A percentile compares a stretch with the other conserved stretches of the same genome.
These are phyloP conservation scores for Aphodius sticticus DNA, from an alignment of 2,888 invertebrate genomes.

Conservation along the genomic window DNA sequence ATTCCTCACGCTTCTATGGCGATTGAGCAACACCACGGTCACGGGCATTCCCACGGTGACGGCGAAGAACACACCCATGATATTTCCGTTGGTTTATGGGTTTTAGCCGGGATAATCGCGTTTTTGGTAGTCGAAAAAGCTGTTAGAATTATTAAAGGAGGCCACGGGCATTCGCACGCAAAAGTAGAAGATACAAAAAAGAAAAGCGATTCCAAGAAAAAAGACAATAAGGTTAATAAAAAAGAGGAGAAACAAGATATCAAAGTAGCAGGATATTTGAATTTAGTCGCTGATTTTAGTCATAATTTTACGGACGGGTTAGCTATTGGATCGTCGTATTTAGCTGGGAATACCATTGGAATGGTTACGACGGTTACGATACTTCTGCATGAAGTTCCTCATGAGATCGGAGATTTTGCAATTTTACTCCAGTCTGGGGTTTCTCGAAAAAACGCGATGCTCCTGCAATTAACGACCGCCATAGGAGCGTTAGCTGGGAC, in stretches of 20 bases:
- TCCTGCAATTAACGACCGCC: slow-evolving; percentile 92
- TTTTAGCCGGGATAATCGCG: slow-evolving; percentile 90
- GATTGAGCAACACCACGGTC: slow-evolving; percentile 59
- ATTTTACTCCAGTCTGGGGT: slow-evolving; percentile 98
- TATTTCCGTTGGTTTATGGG: slow-evolving; percentile 93
- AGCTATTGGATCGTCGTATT: slow-evolving; percentile 97
- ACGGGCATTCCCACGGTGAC: slow-evolving; percentile 65
- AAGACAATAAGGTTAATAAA: slow-evolving; percentile 59
- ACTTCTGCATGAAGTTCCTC: slow-evolving; percentile 97
- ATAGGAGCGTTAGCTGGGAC: slow-evolving; percentile 95
- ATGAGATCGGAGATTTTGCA: slow-evolving; percentile 99
- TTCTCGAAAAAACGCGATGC: slow-evolving; percentile 91
- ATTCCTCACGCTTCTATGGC: slow-evolving; percentile 93
- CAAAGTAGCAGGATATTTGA: slow-evolving; percentile 91
- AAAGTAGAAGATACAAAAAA: slow-evolving; percentile 44
- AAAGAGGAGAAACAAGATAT: slow-evolving; percentile 64
- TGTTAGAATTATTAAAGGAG: slow-evolving; percentile 86
- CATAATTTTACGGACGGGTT: slow-evolving; percentile 99
- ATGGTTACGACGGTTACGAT: slow-evolving; percentile 95
- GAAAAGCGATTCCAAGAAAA: slow-evolving; percentile 47
- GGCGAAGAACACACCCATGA: slow-evolving; percentile 73
- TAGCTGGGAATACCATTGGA: slow-evolving; percentile 89
- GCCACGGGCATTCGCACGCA: slow-evolving; percentile 77
- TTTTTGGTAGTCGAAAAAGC: slow-evolving; percentile 94
- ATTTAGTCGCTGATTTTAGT: slow-evolving; percentile 96